Base-by-base conservation (phyloP, 2,797 vertebrate species). In the Pipistrellus pipistrellus region DNA sequence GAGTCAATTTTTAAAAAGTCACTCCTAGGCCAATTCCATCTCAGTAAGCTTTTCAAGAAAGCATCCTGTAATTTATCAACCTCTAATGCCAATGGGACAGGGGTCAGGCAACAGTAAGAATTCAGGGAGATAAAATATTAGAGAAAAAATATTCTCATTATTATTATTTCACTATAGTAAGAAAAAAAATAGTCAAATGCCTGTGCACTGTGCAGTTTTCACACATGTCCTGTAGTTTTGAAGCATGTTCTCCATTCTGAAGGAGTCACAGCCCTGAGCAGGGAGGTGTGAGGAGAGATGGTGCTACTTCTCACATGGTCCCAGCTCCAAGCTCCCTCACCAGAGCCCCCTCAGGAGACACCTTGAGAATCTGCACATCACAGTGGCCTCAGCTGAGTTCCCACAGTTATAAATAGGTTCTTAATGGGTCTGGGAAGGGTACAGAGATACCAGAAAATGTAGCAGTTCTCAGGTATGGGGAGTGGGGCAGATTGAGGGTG, bases 361-460 rank as follows among this genome's bases (percentile, higher is more conserved):
- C 35, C 46, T 84, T 85, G 11, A 51, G 23, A n/a, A 46, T 46
- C 53, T 71, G 21, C 5, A 2, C 84, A 87, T 91, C 80, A 14
- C 69, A 23, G 82, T 48, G 91, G 46, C 84, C 91, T 69, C 41
- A n/a, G 35, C 80, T 95, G 93, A 77, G 90, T 76, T 97, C 77
- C 76, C 88, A 95, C 90, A 85, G 13, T 89, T 97, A 97, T 96
- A 97, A 98, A 98, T 97, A 97, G 95, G 88, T 64, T 68, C 62
- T 91, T 91, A 64, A 66, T 8, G 17, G 66, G n/a, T 41, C 94
- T 94, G 27, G 81, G 84, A 94, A 97, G 97, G 82, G 14, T 59
- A 82, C 90, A 57, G 6, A 96, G 91, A 88, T 32, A 48, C 92
- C 90, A 57, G 85, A 88, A 88, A 95, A 96, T 84, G 76, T 2